Evolutionary conservation across 2,888 invertebrate species (phyloP), one percentile per base, ranked within the genome.

Genomic region (Criorhina ranunculi): DNA sequence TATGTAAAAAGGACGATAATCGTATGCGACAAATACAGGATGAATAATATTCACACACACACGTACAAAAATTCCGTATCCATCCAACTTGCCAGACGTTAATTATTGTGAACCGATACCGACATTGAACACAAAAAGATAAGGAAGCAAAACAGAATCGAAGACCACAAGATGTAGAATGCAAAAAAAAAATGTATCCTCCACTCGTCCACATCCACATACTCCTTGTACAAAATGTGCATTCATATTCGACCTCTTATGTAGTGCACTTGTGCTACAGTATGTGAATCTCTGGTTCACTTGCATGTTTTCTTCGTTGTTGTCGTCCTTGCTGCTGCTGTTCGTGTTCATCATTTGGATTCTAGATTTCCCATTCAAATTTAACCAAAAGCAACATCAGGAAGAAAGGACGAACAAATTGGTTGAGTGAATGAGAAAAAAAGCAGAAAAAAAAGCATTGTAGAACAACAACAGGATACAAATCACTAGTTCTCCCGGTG

Each of bases 401-500:
- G 35, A 59, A 70, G 31, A 76, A 76, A 53, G 53, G 29, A 67
- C 17, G 67, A 62, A 72, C 46, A 64, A 79, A 73, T 76, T 57
- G 51, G 60, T 66, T 53, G 4, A 55, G 46, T 44, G 29, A 44
- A 60, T 8, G 15, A 49, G 19, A 51, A 72, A 17, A 8, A 31
- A 44, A 15, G 5, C 15, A 12, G 12, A 40, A 53, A 57, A 31
- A 40, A 37, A 51, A 51, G 44, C 66, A 57, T 8, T 51, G 17
- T 59, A 37, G n/a, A 77, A 82, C 67, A 82, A 82, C 64, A 82
- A 72, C 72, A 60, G 73, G 55, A 79, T 69, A 83, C 79, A 78
- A 82, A 78, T 78, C 82, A 69, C 62, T 67, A 57, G 73, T 53
- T 73, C 37, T 55, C 57, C 76, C 66, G 51, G 70, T 70, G 51